Evolutionary conservation across 53 echinoderm and acorn worm species (phyloP), one percentile per base, ranked within the genome.

Genomic region (Glandiceps talaboti): DNA sequence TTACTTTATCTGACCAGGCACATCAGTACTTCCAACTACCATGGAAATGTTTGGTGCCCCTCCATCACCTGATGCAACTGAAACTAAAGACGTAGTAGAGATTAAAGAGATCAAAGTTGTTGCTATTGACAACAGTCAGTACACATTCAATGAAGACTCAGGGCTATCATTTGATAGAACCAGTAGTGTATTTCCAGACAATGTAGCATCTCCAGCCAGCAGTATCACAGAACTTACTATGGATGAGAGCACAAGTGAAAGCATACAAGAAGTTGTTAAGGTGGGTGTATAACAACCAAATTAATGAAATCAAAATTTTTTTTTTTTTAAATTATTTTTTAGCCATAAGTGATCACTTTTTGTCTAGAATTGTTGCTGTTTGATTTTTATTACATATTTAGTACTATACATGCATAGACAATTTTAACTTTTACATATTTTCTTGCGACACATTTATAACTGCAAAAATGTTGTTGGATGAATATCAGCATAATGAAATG

Each of bases 11-110:
- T 76, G 26, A 72, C 0, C 33, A 94, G 94, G 85, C 82, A 84
- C 99, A 73, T 85, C 99, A 75, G 90, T 86, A 30, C 86, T 99
- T 89, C 93, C 99, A 82, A 80, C 84, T 27, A 84, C 79, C 32
- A 78, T 99, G 30, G 89, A 93, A 32, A 83, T 99, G 32, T 91
- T 93, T 33, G 86, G 64, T 45, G 64, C 64, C 6, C 64, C 64
- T 12, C 64, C 64, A 6, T 45, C 64, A 12, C 64, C 64, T 12
- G 64, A 45, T 12, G 20, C 20, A 45, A 45, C 20, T 20, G 64
- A 45, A 45, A 20, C 6, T 20, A 45, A 45, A 20, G 64, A 45
- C 64, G n/a, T n/a, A n/a, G n/a, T n/a, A n/a, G n/a, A n/a, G n/a
- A n/a, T n/a, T n/a, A 45, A 45, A 45, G 64, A 45, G 20, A 45